Percentiles rank a stretch among this genome's conserved stretches.
Conservation (phyloP, 2,888 invertebrate genomes). For the Drosophila percnosoma region DNA sequence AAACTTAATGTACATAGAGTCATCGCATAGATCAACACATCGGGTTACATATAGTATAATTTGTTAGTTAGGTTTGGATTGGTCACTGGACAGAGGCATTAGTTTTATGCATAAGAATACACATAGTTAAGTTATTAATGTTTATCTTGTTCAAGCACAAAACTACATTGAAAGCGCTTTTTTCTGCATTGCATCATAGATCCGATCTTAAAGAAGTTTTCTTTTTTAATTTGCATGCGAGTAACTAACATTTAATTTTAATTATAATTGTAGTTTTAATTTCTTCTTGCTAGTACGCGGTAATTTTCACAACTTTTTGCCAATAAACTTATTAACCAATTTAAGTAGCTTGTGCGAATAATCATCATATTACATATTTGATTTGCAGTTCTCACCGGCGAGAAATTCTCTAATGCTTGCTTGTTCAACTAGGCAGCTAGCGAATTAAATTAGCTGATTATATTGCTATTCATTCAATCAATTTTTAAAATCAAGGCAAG, state of each 20-base stretch:
- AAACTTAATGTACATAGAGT: conserved; percentile 36
- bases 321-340: conserved; percentile 72
- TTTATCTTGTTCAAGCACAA: conserved; percentile 13
- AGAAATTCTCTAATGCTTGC: conserved; percentile 8
- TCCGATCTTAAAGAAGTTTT: conserved; percentile 27
- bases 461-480: conserved; percentile 12
- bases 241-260: conserved; percentile 73
- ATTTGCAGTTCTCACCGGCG: conserved; percentile 34
- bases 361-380: conserved; percentile 52
- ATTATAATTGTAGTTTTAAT: conserved; percentile 45
- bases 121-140: conserved; percentile 17
- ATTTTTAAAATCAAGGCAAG: conserved; percentile 42
- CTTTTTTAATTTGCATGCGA: conserved; percentile 56
- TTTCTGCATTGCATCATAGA: conserved; percentile 33
- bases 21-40: conserved; percentile 29
- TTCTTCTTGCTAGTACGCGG: conserved; percentile 15
- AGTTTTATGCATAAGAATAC: conserved; percentile 24
- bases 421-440: conserved; percentile 33
- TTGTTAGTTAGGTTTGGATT: conserved; percentile 34
- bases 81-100: conserved; percentile 51
- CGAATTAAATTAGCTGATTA: conserved; percentile 37
- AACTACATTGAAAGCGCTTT: conserved; percentile 49
- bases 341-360: conserved; percentile 75
- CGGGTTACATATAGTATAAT: conserved; percentile 20
- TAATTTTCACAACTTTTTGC: conserved; percentile 68